Evolutionary conservation across 2,113 vertebrate genomes (phyloP), one percentile per base, ranked within the genome.

Genomic region (Tenrec ecaudatus): DNA sequence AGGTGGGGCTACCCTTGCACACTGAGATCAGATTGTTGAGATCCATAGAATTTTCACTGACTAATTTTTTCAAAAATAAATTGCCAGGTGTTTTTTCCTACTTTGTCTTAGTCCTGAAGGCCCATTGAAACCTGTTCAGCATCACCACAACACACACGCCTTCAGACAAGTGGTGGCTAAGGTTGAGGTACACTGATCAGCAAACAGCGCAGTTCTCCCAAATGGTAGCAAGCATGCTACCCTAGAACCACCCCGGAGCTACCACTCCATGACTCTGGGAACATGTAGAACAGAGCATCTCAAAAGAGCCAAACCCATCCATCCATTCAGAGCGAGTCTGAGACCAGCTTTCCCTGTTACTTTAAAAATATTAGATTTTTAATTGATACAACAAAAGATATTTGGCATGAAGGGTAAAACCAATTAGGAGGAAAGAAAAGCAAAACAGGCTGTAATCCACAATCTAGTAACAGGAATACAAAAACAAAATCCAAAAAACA

Each of bases 401-500:
- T 40, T 83, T 94, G 82, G 25, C 68, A 36, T 43, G 15, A 71
- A 60, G 53, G 31, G 6, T 86, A 84, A 79, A 96, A 73, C 27
- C 57, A 84, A 76, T 82, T 64, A 91, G 84, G 79, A 86, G 85
- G 58, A 91, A 94, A 84, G 60, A 93, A 92, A 94, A 76, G 2
- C 29, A 91, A 86, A 94, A 79, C 36, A 91, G 58, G 6, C 20
- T 87, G 31, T 82, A 94, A 94, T 90, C 91, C 76, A 6, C 91
- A 91, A 62, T 94, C 84, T 89, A 81, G 71, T 5, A 4, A 86
- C 68, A 19, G 77, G 58, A 64, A 36, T 53, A 76, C 93, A 60
- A 43, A 89, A 68, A 69, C 38, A 92, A 53, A 53, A 53, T 10
- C 6, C 40, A 40, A 40, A 40, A 40, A 40, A 40, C 40, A 53